A percentile compares a stretch with the other conserved stretches of the same genome.
Evolutionary conservation across 2,888 invertebrate genomes (phyloP).

Genomic region (Dexiosoma caninum): DNA sequence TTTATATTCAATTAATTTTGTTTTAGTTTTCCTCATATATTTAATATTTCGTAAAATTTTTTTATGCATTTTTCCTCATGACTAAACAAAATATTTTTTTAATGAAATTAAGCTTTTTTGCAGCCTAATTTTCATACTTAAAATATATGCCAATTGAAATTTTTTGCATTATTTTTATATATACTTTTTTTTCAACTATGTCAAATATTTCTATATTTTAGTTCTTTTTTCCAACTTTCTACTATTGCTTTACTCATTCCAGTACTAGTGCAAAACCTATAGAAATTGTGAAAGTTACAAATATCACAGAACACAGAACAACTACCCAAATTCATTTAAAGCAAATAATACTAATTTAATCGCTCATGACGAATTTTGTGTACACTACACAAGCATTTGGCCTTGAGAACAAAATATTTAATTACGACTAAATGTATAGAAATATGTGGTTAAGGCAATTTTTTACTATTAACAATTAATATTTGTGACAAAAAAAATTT

Average conservation of each 20-base stretch:
- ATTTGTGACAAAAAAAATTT: too few species aligned
- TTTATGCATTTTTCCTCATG: background rate
- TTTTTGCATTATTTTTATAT: background rate
- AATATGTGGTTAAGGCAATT: too few species aligned
- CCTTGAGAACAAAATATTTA: too few species aligned
- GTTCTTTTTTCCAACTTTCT: background rate
- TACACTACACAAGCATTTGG: background rate
- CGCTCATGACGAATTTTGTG: background rate
- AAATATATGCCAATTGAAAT: background rate
- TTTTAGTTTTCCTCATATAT: too few species aligned
- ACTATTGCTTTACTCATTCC: background rate
- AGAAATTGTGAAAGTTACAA: background rate
- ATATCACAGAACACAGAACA: background rate
- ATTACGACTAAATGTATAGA: too few species aligned
- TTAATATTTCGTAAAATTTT: too few species aligned
- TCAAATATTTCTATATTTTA: constrained; percentile 9
- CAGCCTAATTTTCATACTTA: too few species aligned
- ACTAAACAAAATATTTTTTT: background rate
- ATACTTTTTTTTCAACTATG: background rate
- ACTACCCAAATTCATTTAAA: background rate
- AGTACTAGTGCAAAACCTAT: background rate
- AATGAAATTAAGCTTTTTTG: background rate
- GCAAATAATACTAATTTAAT: too few species aligned
- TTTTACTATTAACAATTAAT: too few species aligned
- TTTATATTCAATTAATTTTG: too few species aligned